Conservation (phyloP, 2,888 invertebrate species). For the Seira ritae region DNA sequence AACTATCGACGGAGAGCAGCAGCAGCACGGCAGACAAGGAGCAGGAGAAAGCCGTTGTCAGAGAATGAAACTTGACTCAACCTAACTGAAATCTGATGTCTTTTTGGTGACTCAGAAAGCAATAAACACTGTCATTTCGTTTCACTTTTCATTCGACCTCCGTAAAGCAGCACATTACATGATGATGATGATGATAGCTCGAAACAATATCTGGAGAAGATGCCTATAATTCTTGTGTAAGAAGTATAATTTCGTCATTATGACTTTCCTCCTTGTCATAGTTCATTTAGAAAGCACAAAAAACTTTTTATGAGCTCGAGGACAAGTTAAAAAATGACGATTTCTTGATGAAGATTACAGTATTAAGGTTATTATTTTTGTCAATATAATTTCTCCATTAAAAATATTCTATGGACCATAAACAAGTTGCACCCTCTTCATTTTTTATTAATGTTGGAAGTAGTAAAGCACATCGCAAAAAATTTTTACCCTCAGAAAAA, state of each 20-base stretch:
- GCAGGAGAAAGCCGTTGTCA: too few relatives aligned
- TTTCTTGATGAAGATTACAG: too few relatives aligned
- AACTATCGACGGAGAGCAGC: too few relatives aligned
- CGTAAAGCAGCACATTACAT: background rate
- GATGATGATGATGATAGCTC: too few relatives aligned
- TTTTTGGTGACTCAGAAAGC: background rate
- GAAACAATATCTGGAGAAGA: background rate
- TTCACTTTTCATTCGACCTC: constrained; percentile 8
- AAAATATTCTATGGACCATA: background rate
- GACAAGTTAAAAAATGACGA: background rate
- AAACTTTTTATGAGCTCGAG: background rate
- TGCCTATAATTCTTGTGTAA: too few relatives aligned
- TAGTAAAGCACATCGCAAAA: constrained; percentile 19
- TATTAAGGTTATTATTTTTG: background rate
- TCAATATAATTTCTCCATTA: background rate
- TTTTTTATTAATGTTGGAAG: background rate
- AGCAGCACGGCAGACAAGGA: too few relatives aligned
- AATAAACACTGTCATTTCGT: constrained; percentile 20
- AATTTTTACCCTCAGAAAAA: background rate
- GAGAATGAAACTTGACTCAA: too few relatives aligned
- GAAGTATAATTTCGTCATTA: background rate
- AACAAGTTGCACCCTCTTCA: background rate
- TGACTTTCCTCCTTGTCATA: background rate
- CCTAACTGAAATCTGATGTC: too few relatives aligned
- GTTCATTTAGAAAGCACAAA: background rate